Evolutionary conservation across 2,888 invertebrate genomes (phyloP), one percentile per base, ranked within the genome.

Genomic region (Netelia virgata): DNA sequence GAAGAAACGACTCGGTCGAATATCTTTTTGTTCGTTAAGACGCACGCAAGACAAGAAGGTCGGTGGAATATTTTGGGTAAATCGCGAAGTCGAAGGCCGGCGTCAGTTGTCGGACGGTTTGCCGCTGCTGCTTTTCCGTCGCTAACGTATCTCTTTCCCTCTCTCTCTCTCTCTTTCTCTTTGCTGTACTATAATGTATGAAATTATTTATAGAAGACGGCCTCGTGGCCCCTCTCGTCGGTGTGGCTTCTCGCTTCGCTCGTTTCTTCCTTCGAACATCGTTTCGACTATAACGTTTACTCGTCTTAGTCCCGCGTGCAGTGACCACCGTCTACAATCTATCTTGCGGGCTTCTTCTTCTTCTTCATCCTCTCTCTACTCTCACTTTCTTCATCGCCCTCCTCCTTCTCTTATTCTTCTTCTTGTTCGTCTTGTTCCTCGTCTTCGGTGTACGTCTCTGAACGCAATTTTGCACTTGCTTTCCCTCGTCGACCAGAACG

Each of bases 151-250:
- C 20, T 55, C 55, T 28, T 3, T 36, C 28, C 0, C 28, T 36
- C 36, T 36, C 36, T 36, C 36, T 36, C 36, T 36, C 36, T 5
- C 61, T 47, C 73, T 41, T 20, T 20, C n/a, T 66, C 23, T 18
- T 16, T 50, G 50, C 18, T 83, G 59, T 79, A 66, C 70, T 86
- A 86, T 87, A 88, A 86, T 87, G 89, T 86, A 87, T 89, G 85
- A 88, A 88, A 90, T 90, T 92, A 92, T 92, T 92, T 91, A 92
- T 92, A 92, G 92, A 92, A 84, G 73, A 81, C 86, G 86, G 86
- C 87, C 87, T 86, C 87, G 87, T 76, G 80, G 78, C 82, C 84
- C 82, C 85, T 83, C 66, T 81, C 77, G 74, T 70, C 64, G 77
- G 50, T 61, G 68, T 47, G 47, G 36, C 79, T 82, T 78, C 57